Evolutionary conservation across 2,113 vertebrate genomes (phyloP), one percentile per base, ranked within the genome.

Genomic region (Menura novaehollandiae): DNA sequence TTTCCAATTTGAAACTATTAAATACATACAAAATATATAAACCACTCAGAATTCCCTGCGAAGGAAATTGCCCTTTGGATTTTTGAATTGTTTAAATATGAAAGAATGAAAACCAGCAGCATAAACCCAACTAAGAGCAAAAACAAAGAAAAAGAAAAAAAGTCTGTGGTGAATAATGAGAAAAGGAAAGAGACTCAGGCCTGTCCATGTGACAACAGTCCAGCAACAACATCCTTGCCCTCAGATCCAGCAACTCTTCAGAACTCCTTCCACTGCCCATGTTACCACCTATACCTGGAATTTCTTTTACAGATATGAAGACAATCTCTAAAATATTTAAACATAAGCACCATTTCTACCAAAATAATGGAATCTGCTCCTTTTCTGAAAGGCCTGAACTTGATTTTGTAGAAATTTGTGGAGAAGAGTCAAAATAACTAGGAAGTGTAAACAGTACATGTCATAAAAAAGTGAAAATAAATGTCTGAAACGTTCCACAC

Each of bases 101-200:
- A 86, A 94, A 64, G 51, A 90, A 91, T 71, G 55, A 44, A 91
- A 85, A 60, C 14, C 53, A 80, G 75, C 71, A 77, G 72, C 84
- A 44, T 30, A 79, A 91, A 89, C 47, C 13, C 41, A 68, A 56
- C 10, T 9, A 27, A 66, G 32, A 3, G 0, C 41, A 75, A 51
- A 78, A 82, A 23, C 5, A 74, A 64, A 39, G 32, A 33, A 52
- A 44, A 71, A 28, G 12, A 6, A 46, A 49, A 15, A 49, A 41
- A 49, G 6, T 13, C 21, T 11, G 22, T 23, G 51, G 37, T 68
- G 72, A 79, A 80, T 18, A 90, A 73, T 3, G 41, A 69, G 59
- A 37, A 73, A 51, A 77, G 60, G 64, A 75, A 78, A 53, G 0
- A 0, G 28, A 66, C 46, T 46, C 12, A 33, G 37, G 22, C 10